Percentiles rank a stretch among this genome's conserved stretches.
phyloP scores from a whole-genome alignment of 2,113 vertebrate genomes.

The Anarhynchus alexandrinus region DNA sequence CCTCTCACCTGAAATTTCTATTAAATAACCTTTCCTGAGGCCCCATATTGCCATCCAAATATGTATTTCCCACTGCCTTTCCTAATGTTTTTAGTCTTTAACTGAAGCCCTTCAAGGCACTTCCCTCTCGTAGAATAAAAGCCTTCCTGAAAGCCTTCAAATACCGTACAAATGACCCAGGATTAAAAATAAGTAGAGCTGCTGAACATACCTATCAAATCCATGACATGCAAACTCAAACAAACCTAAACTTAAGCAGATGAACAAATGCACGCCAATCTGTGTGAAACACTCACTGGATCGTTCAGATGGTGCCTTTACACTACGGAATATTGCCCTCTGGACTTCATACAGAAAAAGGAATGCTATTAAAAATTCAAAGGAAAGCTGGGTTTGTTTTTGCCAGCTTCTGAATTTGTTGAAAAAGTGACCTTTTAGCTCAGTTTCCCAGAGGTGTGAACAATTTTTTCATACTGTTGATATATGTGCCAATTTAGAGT shows the following conservation, averaged over 20 bases:
- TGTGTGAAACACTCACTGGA: background rate
- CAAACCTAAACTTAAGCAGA: background rate
- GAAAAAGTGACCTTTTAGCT: slow-evolving; percentile 27
- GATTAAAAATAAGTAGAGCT: background rate
- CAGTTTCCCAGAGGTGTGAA: slow-evolving; percentile 14
- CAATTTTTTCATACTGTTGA: background rate
- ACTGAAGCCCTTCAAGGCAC: background rate
- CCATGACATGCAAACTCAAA: background rate
- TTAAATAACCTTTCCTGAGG: background rate
- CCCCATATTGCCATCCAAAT: background rate
- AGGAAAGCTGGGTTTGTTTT: background rate
- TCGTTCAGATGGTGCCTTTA: background rate
- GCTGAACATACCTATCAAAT: background rate
- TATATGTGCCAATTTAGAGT: background rate
- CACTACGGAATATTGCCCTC: background rate
- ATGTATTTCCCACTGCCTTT: background rate
- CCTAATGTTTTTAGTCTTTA: background rate
- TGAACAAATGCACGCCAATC: background rate
- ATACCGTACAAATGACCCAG: background rate
- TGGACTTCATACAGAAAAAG: background rate
- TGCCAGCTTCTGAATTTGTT: background rate
- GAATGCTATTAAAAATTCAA: background rate
- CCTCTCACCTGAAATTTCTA: background rate
- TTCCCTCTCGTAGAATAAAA: background rate
- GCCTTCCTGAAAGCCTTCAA: background rate